These are phyloP conservation scores for Pogoniulus pusillus DNA, from an alignment of 2,797 vertebrate genomes.

Conservation along the genomic window DNA sequence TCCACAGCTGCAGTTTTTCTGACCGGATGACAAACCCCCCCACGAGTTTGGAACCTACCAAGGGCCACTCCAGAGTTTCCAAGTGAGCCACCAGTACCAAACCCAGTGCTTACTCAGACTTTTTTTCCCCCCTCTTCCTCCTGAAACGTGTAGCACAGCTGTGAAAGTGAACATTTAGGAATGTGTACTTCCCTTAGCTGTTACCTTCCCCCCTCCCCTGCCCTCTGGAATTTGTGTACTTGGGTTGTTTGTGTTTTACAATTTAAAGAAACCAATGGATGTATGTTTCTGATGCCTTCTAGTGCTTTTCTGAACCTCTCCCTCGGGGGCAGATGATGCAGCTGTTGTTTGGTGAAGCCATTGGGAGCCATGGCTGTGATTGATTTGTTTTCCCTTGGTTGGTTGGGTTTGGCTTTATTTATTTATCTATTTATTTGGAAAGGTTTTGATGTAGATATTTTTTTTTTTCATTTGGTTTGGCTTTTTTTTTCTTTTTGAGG, in stretches of 20 bases:
- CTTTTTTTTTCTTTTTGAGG: conserved; percentile 71
- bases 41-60: conserved; percentile 78
- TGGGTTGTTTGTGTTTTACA: conserved; percentile 85
- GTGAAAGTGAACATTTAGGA: conserved; percentile 95
- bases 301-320: conserved; percentile 82
- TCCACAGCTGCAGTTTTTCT: conserved; percentile 83
- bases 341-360: conserved; percentile 84
- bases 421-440: conserved; percentile 9
- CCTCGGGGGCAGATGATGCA: conserved; percentile 75
- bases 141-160: conserved; percentile 94
- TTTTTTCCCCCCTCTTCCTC: conserved; percentile 70
- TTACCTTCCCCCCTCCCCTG: conserved; percentile 83
- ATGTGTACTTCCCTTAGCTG: conserved; percentile 91
- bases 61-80: conserved; percentile 79
- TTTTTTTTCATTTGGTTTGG: not conserved
- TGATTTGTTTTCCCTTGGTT: not conserved
- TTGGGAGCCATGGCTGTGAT: conserved; percentile 85
- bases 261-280: conserved; percentile 77
- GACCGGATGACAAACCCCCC: conserved; percentile 80
- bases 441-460: conserved; percentile 91
- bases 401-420: conserved; percentile 15
- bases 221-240: conserved; percentile 79
- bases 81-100: conserved; percentile 86
- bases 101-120: conserved; percentile 81
- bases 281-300: conserved; percentile 86